A percentile compares a stretch with the other conserved stretches of the same genome.
These are phyloP conservation scores for Gymnarchus niloticus DNA, from an alignment of 2,113 vertebrate genomes.

Conservation along the genomic window DNA sequence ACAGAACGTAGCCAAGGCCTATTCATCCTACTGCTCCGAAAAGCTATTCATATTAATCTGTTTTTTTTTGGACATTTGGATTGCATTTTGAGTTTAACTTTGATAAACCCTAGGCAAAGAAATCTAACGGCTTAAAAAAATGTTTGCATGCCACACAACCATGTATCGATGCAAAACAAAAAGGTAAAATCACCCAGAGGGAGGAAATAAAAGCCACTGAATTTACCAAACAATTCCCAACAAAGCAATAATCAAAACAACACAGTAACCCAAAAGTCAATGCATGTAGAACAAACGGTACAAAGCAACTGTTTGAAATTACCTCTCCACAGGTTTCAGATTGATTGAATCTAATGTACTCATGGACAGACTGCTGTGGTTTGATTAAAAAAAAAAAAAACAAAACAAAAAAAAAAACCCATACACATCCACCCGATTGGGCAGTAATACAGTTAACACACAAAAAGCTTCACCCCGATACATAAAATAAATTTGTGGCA, in stretches of 20 bases:
- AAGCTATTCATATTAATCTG: neutral
- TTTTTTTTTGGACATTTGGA: constrained; percentile 1
- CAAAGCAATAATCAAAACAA: neutral
- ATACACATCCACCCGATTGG: neutral
- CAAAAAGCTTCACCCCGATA: neutral
- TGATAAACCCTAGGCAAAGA: neutral
- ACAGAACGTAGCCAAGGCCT: neutral
- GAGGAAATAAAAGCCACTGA: neutral
- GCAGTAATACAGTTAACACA: neutral
- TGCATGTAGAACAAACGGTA: neutral
- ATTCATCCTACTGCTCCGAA: neutral
- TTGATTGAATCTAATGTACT: neutral
- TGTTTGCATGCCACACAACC: no score
- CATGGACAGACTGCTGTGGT: neutral
- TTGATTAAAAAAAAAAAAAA: neutral
- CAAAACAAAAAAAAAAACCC: neutral
- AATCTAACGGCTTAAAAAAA: neutral
- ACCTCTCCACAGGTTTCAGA: neutral
- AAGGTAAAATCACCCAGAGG: neutral
- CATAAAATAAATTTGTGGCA: neutral
- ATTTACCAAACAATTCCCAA: neutral
- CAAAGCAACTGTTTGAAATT: constrained; percentile 10
- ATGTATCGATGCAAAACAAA: neutral
- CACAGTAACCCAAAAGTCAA: neutral
- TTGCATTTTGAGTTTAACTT: neutral